Conservation (phyloP, 2,113 vertebrate genomes). For the Brachyhypopomus gauderio region DNA sequence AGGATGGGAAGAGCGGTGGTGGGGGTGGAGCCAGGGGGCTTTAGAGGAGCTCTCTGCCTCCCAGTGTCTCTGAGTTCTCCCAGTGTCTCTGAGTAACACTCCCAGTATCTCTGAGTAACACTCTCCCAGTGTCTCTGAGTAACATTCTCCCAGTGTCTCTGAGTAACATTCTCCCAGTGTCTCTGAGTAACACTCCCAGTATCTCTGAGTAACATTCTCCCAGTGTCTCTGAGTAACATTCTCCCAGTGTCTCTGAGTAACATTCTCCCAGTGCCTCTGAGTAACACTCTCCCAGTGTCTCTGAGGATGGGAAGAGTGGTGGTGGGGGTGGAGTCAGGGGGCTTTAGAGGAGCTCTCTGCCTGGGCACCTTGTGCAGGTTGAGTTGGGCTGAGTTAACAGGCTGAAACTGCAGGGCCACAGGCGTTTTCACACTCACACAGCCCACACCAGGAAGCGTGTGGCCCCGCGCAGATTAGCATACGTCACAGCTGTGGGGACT, state of each 20-base stretch:
- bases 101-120: neutral
- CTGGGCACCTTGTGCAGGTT: neutral
- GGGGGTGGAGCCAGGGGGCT: conserved; percentile 7
- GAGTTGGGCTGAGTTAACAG: conserved; percentile 20
- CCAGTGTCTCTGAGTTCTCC: no score
- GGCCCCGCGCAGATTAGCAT: conserved; percentile 23
- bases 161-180: no score
- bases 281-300: no score
- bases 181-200: no score
- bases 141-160: no score
- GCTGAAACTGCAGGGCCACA: conserved; percentile 14
- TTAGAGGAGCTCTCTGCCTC: neutral
- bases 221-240: no score
- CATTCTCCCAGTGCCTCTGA: no score
- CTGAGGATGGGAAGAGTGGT: conserved; percentile 71
- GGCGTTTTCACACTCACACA: neutral
- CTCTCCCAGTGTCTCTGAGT: no score
- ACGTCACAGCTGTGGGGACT: neutral
- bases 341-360: conserved; percentile 6
- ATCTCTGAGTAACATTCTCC: no score
- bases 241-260: no score
- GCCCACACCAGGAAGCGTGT: neutral
- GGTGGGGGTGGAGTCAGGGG: conserved; percentile 45
- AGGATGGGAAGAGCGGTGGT: conserved; percentile 73
- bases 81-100: no score